Conservation (phyloP, 2,113 vertebrate genomes). For the Chascanopsetta lugubris region DNA sequence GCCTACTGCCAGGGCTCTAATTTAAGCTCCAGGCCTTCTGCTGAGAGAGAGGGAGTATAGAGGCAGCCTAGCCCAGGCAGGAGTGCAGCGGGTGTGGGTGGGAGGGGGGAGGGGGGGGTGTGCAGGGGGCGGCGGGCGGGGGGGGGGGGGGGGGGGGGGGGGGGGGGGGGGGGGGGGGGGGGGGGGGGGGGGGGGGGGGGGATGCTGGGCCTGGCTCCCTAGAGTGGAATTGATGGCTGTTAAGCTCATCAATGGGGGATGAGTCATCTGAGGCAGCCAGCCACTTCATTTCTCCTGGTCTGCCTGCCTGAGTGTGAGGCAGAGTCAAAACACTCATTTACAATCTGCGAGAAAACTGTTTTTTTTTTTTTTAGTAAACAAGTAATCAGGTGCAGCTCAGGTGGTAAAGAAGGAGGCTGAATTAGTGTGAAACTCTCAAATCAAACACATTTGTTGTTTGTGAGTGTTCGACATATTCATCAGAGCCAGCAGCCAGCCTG, state of each 20-base stretch:
- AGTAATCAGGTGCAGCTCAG: conserved; percentile 11
- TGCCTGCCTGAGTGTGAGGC: conserved; percentile 55
- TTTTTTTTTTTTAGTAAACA: conserved; percentile 28
- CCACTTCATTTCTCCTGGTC: conserved; percentile 62
- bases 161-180: conserved; percentile 51
- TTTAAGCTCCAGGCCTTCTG: conserved; percentile 77
- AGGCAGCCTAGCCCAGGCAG: conserved; percentile 70
- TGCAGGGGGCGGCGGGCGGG: conserved; percentile 53
- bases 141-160: conserved; percentile 55
- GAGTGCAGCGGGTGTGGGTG: conserved; percentile 50
- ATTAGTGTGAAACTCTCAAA: not conserved
- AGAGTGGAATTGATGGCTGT: conserved; percentile 80
- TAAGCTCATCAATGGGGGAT: conserved; percentile 81
- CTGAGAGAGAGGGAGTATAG: conserved; percentile 61
- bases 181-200: conserved; percentile 56
- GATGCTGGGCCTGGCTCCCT: conserved; percentile 62
- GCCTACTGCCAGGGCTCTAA: conserved; percentile 73
- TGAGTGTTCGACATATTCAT: conserved; percentile 38
- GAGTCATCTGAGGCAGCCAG: conserved; percentile 78
- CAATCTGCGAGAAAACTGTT: conserved; percentile 30
- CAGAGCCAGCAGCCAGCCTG: not conserved
- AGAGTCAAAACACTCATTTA: conserved; percentile 54
- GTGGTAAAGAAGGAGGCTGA: conserved; percentile 1
- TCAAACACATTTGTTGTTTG: conserved; percentile 7
- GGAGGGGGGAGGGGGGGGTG: conserved; percentile 51